Evolutionary conservation across 2,113 vertebrate genomes (phyloP).

Genomic region (Perca schrenkii): DNA sequence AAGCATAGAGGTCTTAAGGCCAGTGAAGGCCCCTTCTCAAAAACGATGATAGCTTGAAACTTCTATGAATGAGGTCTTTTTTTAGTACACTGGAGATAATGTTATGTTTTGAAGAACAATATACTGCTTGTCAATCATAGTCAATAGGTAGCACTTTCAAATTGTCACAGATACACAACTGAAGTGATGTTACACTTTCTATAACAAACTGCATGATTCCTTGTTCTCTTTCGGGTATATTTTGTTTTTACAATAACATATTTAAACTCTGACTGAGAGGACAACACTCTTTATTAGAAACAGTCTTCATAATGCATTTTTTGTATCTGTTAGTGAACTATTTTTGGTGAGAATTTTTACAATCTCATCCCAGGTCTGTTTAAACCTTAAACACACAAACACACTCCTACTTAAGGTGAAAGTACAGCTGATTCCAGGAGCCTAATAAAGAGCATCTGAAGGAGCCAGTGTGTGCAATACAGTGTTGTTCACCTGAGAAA

Average conservation of each 20-base stretch:
- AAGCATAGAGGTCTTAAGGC: background rate
- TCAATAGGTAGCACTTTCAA: background rate
- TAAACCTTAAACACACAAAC: slow-evolving; percentile 49
- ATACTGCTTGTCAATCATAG: no score
- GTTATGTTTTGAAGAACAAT: no score
- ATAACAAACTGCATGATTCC: background rate
- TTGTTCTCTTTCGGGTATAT: background rate
- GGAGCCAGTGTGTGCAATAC: slow-evolving; percentile 89
- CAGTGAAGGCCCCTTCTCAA: background rate
- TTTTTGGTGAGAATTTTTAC: slow-evolving; percentile 37
- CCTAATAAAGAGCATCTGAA: slow-evolving; percentile 96
- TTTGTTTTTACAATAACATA: background rate
- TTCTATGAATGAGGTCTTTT: background rate
- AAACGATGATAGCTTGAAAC: background rate
- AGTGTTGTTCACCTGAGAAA: slow-evolving; percentile 95
- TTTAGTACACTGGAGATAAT: background rate
- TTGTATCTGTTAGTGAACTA: slow-evolving; percentile 14
- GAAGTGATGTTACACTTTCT: background rate
- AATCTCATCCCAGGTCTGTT: slow-evolving; percentile 23
- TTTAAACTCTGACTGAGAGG: background rate
- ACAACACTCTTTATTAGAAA: background rate
- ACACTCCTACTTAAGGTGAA: slow-evolving; percentile 56
- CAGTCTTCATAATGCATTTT: background rate
- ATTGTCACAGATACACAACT: background rate
- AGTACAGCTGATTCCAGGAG: slow-evolving; percentile 88